Evolutionary conservation across 2,888 invertebrate species (phyloP), one percentile per base, ranked within the genome.

Genomic region (Leptopilina syphax): DNA sequence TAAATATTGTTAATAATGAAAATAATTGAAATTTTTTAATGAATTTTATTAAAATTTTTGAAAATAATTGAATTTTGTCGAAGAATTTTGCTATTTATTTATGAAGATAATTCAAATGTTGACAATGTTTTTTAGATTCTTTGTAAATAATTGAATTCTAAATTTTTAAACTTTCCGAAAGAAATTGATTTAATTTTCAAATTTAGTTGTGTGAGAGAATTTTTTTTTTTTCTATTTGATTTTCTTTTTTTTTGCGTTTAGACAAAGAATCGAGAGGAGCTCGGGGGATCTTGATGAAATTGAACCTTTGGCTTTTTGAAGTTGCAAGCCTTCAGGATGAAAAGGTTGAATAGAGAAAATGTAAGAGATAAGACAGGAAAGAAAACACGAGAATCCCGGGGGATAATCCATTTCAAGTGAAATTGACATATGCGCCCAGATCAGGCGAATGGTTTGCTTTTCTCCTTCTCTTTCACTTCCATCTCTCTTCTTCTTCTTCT

Each of bases 371-470:
- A 57, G 57, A 73, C 70, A 73, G 70, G 27, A 34, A 54, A 50
- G 54, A 57, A 73, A 73, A 73, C n/a, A 50, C 57, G 54, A 57
- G 70, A 73, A 73, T 73, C 54, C 54, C 54, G 6, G n/a, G 57
- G 57, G 70, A 57, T 73, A 73, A 73, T 73, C 70, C 57, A 73
- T 73, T 73, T 73, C 54, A 73, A 73, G 70, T 73, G 70, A 57
- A 73, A 73, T 73, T 54, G 70, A 73, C 70, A 73, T 73, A 73
- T 73, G 57, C 57, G 70, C 27, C 18, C 57, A 54, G 70, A 70
- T 54, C 70, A 54, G 70, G 54, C 70, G 27, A 70, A 70, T 70
- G 9, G 70, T 54, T 44, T 54, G 13, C n/a, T 27, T 73, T 34
- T 34, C 70, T 73, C 18, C 18, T 18, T 18, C 57, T 57, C 50